These are phyloP conservation scores for Labia minor DNA, from an alignment of 2,888 invertebrate genomes.

Conservation along the genomic window DNA sequence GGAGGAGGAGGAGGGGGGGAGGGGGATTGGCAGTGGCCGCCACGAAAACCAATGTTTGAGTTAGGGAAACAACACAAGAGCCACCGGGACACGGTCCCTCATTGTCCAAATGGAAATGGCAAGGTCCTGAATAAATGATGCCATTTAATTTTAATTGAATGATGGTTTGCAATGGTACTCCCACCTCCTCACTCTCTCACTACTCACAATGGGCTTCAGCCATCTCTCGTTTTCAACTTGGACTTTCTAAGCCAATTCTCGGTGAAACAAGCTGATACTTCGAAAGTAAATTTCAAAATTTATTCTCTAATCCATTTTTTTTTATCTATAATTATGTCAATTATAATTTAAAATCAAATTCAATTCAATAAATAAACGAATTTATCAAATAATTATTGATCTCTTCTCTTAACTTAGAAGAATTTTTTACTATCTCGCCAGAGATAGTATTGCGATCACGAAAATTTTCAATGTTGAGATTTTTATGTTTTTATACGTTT, in stretches of 20 bases:
- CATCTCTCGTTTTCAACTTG: background rate
- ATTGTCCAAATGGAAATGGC: constrained; percentile 27
- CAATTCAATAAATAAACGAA: too few relatives aligned
- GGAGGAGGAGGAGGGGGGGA: background rate
- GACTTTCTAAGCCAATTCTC: too few relatives aligned
- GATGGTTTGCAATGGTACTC: constrained; percentile 25
- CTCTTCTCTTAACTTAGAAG: too few relatives aligned
- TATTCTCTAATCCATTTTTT: too few relatives aligned
- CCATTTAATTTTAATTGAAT: constrained; percentile 28
- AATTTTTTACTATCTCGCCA: too few relatives aligned
- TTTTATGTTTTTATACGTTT: too few relatives aligned
- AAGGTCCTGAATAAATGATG: constrained; percentile 28
- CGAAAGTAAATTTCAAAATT: too few relatives aligned
- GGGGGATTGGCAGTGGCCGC: background rate
- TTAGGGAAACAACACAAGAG: constrained; percentile 17
- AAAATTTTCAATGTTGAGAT: too few relatives aligned
- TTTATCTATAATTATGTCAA: background rate
- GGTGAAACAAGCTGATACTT: too few relatives aligned
- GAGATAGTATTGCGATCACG: too few relatives aligned
- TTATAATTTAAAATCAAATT: background rate
- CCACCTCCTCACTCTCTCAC: background rate
- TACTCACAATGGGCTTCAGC: background rate
- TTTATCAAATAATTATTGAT: too few relatives aligned
- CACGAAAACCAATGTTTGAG: constrained; percentile 1
- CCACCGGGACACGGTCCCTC: constrained; percentile 17